phyloP scores from a whole-genome alignment of 2,797 vertebrate genomes.

The Sebastiscus albofasciatus region DNA sequence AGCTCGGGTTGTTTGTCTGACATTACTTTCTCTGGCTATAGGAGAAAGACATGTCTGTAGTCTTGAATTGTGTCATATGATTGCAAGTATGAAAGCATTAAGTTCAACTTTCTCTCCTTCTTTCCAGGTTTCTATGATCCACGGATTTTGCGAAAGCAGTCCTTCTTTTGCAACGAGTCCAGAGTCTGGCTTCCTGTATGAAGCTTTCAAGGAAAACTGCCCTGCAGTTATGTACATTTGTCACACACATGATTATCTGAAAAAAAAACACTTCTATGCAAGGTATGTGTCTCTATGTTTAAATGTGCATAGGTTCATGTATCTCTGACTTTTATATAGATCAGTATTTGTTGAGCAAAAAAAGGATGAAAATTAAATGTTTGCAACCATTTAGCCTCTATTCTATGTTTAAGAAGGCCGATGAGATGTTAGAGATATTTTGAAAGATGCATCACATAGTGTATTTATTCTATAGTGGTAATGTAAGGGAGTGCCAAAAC shows the following conservation, averaged over 20 bases:
- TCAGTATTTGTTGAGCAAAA: background rate
- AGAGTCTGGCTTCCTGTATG: slow-evolving; percentile 78
- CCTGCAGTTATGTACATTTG: background rate
- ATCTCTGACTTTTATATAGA: background rate
- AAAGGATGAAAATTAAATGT: background rate
- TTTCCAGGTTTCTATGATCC: slow-evolving; percentile 80
- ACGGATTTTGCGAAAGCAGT: slow-evolving; percentile 68
- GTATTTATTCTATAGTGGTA: background rate
- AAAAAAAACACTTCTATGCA: background rate
- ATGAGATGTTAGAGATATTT: background rate
- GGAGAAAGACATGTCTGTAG: background rate
- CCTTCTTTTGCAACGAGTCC: slow-evolving; percentile 79
- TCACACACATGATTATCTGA: background rate
- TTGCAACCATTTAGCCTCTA: background rate
- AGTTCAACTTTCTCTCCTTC: background rate
- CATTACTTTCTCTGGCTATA: background rate
- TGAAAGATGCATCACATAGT: background rate
- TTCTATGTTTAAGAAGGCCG: background rate
- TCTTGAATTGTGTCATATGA: background rate
- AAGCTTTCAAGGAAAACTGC: slow-evolving; percentile 10
- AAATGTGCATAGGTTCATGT: background rate
- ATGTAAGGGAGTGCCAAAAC: background rate
- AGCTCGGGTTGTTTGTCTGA: background rate
- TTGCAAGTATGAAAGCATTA: background rate
- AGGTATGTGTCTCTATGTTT: background rate